phyloP scores from a whole-genome alignment of 1,140 invertebrate species.

The Oedothorax gibbosus region DNA sequence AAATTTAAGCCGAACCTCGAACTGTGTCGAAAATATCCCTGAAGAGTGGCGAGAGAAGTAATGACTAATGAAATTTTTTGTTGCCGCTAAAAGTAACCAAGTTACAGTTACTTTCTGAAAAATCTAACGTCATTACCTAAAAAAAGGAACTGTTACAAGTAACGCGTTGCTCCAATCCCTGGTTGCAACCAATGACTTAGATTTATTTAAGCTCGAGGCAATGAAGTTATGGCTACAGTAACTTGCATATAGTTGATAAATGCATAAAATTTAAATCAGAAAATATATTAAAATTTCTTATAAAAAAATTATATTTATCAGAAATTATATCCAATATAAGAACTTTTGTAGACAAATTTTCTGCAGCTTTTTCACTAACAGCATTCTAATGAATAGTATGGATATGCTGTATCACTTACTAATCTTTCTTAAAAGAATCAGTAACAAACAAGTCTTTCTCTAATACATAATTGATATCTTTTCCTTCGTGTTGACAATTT shows the following conservation, averaged over 20 bases:
- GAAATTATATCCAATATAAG: conserved; percentile 18
- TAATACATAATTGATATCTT: conserved; percentile 47
- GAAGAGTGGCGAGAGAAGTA: too few relatives aligned
- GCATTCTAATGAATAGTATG: conserved; percentile 13
- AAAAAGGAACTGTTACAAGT: too few relatives aligned
- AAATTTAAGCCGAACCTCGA: too few relatives aligned
- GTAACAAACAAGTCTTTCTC: conserved; percentile 8
- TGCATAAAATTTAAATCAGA: neutral
- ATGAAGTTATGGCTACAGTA: too few relatives aligned
- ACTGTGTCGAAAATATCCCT: too few relatives aligned
- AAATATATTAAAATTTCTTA: neutral
- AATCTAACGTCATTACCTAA: too few relatives aligned
- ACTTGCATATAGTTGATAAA: neutral
- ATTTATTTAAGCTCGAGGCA: too few relatives aligned
- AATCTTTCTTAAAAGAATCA: conserved; percentile 23
- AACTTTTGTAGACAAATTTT: conserved; percentile 26
- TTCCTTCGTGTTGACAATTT: conserved; percentile 9
- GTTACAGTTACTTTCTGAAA: too few relatives aligned
- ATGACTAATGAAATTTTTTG: too few relatives aligned
- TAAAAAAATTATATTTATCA: neutral
- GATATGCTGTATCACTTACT: neutral
- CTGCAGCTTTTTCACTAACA: neutral
- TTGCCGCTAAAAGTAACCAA: too few relatives aligned
- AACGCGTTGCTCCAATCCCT: too few relatives aligned
- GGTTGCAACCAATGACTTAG: too few relatives aligned